Evolutionary conservation across 2,888 invertebrate species (phyloP), one percentile per base, ranked within the genome.

Genomic region (Julus scanicus): DNA sequence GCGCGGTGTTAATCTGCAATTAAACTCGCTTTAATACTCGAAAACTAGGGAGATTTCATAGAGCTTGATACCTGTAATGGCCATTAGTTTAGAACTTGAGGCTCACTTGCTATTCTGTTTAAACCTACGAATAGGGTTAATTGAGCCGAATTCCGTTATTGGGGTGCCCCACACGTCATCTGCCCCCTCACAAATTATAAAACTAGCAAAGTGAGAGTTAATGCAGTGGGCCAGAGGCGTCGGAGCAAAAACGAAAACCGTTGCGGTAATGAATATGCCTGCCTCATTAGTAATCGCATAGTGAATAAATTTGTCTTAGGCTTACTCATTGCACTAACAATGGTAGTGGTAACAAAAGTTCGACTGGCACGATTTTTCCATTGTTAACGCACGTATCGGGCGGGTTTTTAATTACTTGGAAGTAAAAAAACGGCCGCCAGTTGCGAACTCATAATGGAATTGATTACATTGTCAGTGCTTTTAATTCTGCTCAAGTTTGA

Each of bases 381-480:
- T 80, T 80, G 80, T 71, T 71, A 9, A 20, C 71, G 71, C 71
- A 71, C 71, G 71, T 80, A 80, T 37, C 80, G 80, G 80, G 80
- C 13, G 13, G 80, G 37, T 37, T 80, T 80, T 80, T 80, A 80
- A 80, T 80, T 80, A 80, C 80, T 39, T n/a, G 4, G 13, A 37
- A 9, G 80, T 37, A 80, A 80, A 13, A 80, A 53, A 53, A 57
- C 57, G n/a, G 57, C 57, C 57, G 57, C 57, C 57, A 57, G 57
- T 71, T 20, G 71, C 80, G 80, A 15, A 37, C 37, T 39, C 80
- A 37, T 37, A 39, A 15, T 80, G 80, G 80, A 80, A 80, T 80
- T 80, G 80, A 80, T 80, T 80, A 80, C 80, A 80, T 80, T 80
- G 80, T 80, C 37, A 80, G 80, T 80, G 80, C 29, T 29, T 80